Conservation (phyloP, 2,888 invertebrate species). For the Tribolium freemani region DNA sequence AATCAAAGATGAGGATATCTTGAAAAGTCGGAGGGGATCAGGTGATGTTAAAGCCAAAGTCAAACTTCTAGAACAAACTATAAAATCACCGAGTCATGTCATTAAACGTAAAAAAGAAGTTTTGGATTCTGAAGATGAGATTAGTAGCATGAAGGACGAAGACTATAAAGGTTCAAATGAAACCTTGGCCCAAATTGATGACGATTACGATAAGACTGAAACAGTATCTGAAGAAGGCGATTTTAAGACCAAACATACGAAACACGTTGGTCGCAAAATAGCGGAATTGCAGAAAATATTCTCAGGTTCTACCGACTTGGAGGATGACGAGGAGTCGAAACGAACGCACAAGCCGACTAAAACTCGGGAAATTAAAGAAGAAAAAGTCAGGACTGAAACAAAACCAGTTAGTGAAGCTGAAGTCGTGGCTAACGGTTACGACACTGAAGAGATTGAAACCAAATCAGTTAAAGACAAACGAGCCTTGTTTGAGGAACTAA, state of each 20-base stretch:
- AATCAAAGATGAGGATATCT: constrained; percentile 64
- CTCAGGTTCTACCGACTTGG: constrained; percentile 56
- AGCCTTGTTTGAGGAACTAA: constrained; percentile 64
- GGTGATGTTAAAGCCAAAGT: constrained; percentile 73
- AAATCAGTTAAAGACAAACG: constrained; percentile 64
- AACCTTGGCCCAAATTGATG: constrained; percentile 65
- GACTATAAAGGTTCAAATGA: constrained; percentile 63
- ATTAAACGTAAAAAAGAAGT: constrained; percentile 61
- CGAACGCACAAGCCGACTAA: constrained; percentile 41
- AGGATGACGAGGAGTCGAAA: constrained; percentile 47
- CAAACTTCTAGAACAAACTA: constrained; percentile 69
- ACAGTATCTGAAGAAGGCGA: constrained; percentile 44
- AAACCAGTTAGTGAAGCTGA: constrained; percentile 1
- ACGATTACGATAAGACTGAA: constrained; percentile 60
- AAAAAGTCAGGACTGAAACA: constrained; percentile 14
- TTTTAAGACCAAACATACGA: constrained; percentile 56
- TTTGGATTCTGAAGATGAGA: constrained; percentile 66
- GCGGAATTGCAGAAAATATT: constrained; percentile 69
- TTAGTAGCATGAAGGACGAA: constrained; percentile 67
- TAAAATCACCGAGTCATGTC: constrained; percentile 64
- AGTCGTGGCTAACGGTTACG: constrained; percentile 17
- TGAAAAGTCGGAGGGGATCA: constrained; percentile 65
- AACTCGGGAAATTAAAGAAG: constrained; percentile 37
- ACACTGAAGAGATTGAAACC: constrained; percentile 45
- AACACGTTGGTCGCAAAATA: constrained; percentile 68